Percentiles rank a stretch among this genome's conserved stretches.
Evolutionary conservation across 2,888 invertebrate species (phyloP).

Genomic region (Drosophila histrio): DNA sequence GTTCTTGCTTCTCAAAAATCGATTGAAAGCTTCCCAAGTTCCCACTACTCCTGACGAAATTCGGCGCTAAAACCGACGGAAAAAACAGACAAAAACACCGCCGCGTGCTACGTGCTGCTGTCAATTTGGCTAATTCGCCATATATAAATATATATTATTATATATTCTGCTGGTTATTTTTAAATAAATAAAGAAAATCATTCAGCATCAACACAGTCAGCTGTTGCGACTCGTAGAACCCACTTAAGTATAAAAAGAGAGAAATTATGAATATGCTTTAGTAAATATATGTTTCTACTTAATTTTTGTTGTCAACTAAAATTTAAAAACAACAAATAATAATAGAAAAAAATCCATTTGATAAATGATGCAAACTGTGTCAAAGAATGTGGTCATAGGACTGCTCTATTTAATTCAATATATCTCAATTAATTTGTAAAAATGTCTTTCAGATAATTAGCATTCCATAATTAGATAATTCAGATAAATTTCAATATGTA

Average conservation of each 20-base stretch:
- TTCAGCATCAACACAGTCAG: conserved; percentile 55
- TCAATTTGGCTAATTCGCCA: conserved; percentile 56
- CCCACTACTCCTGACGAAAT: neutral
- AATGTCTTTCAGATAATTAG: neutral
- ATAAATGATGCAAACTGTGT: conserved; percentile 3
- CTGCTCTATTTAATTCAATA: neutral
- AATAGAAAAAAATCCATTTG: no score
- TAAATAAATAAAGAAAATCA: conserved; percentile 59
- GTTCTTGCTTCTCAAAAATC: conserved; percentile 20
- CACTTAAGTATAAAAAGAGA: conserved; percentile 17
- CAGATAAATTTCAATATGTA: neutral
- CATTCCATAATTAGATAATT: neutral
- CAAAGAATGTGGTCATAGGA: neutral
- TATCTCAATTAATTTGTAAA: neutral
- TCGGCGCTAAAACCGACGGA: conserved; percentile 4
- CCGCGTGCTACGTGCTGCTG: conserved; percentile 35
- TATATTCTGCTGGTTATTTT: conserved; percentile 52
- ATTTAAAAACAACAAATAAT: neutral
- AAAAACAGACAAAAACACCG: conserved; percentile 11
- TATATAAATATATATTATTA: conserved; percentile 48
- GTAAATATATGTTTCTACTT: neutral
- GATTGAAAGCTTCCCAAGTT: conserved; percentile 18
- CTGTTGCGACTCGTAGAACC: conserved; percentile 61
- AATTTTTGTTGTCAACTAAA: neutral
- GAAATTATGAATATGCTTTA: neutral